Evolutionary conservation across 2,888 invertebrate genomes (phyloP).

Genomic region (Drosophila nr. perissopoda): DNA sequence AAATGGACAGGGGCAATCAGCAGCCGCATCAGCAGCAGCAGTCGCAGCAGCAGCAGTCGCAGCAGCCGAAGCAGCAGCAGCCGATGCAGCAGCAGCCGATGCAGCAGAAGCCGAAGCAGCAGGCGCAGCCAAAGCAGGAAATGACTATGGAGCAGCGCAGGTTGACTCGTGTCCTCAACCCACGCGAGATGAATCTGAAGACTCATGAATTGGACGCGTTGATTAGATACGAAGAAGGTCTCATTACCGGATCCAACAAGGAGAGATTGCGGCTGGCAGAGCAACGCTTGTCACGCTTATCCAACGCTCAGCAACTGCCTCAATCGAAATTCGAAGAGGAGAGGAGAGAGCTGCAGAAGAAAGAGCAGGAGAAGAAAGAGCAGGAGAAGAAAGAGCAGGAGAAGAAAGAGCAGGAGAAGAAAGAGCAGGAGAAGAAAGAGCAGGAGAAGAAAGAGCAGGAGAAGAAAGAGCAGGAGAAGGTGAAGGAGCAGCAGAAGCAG

Average conservation of each 20-base stretch:
- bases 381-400: neutral
- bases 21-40: neutral
- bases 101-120: too few relatives aligned
- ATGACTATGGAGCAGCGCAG: too few relatives aligned
- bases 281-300: neutral
- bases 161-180: too few relatives aligned
- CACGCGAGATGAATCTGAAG: neutral
- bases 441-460: neutral
- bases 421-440: neutral
- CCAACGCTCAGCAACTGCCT: neutral
- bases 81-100: too few relatives aligned
- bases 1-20: neutral
- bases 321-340: neutral
- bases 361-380: neutral
- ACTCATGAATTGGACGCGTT: neutral
- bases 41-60: too few relatives aligned
- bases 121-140: too few relatives aligned
- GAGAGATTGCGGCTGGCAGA: neutral
- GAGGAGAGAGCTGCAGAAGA: too few relatives aligned
- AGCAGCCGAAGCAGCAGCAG: too few relatives aligned
- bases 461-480: neutral
- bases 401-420: neutral
- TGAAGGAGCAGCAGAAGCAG: neutral
- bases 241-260: neutral
- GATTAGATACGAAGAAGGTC: neutral